These are phyloP conservation scores for Nothoprocta perdicaria DNA, from an alignment of 2,113 vertebrate species.

Conservation along the genomic window DNA sequence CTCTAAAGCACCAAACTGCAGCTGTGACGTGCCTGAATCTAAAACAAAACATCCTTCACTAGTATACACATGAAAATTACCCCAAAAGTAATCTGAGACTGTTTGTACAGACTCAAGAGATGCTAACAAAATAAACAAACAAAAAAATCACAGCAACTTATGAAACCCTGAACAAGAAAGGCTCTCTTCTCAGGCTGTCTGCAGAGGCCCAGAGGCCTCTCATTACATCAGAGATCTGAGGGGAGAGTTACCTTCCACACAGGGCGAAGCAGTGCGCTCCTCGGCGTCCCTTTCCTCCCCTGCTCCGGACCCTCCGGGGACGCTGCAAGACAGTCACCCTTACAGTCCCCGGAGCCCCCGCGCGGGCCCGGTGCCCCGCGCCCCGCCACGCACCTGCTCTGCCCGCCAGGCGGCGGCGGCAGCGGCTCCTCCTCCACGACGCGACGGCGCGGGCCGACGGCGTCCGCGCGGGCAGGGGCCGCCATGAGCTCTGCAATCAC, in stretches of 20 bases:
- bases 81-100: not conserved
- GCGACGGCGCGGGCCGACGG: conserved; percentile 5
- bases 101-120: not conserved
- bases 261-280: not conserved
- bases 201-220: not conserved
- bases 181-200: not conserved
- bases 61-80: not conserved
- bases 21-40: conserved; percentile 82
- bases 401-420: conserved; percentile 54
- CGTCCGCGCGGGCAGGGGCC: conserved; percentile 1
- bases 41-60: conserved; percentile 23
- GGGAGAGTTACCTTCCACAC: conserved; percentile 72
- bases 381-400: conserved; percentile 63
- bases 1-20: conserved; percentile 84
- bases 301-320: conserved; percentile 8
- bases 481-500: conserved; percentile 53
- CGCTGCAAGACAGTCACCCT: conserved; percentile 42
- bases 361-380: not conserved
- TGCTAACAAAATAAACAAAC: not conserved
- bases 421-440: conserved; percentile 53
- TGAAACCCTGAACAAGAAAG: not conserved
- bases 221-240: not conserved
- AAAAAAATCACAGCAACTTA: not conserved
- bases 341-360: not conserved
- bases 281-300: conserved; percentile 24